These are phyloP conservation scores for Spea bombifrons DNA, from an alignment of 2,113 vertebrate species.

Conservation along the genomic window DNA sequence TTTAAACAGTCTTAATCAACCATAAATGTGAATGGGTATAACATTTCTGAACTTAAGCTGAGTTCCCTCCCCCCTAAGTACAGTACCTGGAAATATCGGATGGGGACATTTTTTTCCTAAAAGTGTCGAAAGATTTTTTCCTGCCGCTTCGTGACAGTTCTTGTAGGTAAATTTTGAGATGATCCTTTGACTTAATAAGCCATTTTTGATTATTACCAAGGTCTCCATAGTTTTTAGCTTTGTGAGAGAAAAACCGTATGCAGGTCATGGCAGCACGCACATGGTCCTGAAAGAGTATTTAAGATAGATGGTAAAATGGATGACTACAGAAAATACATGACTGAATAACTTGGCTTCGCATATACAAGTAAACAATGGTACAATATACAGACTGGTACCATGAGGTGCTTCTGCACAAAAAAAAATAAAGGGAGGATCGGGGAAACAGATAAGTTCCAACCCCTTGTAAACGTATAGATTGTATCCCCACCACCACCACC, in stretches of 20 bases:
- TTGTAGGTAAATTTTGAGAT: conserved; percentile 90
- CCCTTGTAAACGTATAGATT: too few species aligned
- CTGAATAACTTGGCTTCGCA: too few species aligned
- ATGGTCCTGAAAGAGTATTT: conserved; percentile 81
- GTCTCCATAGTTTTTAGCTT: conserved; percentile 83
- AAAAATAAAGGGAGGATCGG: conserved; percentile 4
- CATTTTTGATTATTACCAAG: conserved; percentile 85
- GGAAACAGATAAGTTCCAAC: neutral
- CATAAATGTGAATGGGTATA: too few species aligned
- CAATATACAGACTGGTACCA: too few species aligned
- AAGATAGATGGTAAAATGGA: too few species aligned
- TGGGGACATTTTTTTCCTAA: conserved; percentile 91
- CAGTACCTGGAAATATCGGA: conserved; percentile 87
- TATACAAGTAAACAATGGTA: too few species aligned
- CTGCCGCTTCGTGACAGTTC: conserved; percentile 78
- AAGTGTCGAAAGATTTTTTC: conserved; percentile 71
- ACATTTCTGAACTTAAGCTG: neutral
- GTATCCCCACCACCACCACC: too few species aligned
- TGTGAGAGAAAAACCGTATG: conserved; percentile 90
- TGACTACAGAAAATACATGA: too few species aligned
- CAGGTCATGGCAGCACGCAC: conserved; percentile 96
- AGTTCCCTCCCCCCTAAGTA: neutral
- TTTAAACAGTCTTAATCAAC: too few species aligned
- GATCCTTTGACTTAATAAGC: conserved; percentile 91
- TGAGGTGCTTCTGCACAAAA: too few species aligned